Base-by-base conservation (phyloP, 2,888 invertebrate species). In the Epinotia demarniana region DNA sequence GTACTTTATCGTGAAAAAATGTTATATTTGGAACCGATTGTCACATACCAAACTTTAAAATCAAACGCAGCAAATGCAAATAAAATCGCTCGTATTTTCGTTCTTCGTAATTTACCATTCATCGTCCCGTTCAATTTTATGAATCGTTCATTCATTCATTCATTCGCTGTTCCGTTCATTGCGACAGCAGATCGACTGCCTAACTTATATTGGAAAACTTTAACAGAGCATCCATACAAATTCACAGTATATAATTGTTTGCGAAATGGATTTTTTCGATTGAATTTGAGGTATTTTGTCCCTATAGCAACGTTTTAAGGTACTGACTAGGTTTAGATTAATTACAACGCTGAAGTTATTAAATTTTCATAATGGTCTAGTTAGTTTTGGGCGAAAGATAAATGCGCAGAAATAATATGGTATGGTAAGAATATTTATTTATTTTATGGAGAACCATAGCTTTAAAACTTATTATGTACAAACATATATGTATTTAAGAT, bases 201-300 rank as follows among this genome's bases (percentile, higher is more conserved):
- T 75, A 78, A 78, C 78, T 78, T 78, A 78, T 76, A 78, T 78
- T 78, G 78, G 72, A 77, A 78, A 78, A 78, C 76, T 78, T 78
- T 67, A 55, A 71, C 70, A 64, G 67, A 73, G 64, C 68, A 78
- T 75, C 69, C 74, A 77, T 77, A 78, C 76, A 75, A 75, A 63
- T 73, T 71, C 62, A 49, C 43, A 62, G 58, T 74, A 76, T 76
- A 68, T 76, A 78, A 76, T 78, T 76, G 71, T 76, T 63, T 63
- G 64, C 60, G 64, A 53, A 57, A 72, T 75, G 55, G 72, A 8
- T 75, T 72, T 72, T 75, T 67, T 46, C 67, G 33, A 66, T 66
- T 60, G 23, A 66, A 13, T 46, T 16, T 16, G 16, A 11, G 43
- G 11, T 19, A 18, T 60, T 61, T 16, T 61, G 62, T 62, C 57